Conservation (phyloP, 2,113 vertebrate species). For the Aegotheles bennettii region DNA sequence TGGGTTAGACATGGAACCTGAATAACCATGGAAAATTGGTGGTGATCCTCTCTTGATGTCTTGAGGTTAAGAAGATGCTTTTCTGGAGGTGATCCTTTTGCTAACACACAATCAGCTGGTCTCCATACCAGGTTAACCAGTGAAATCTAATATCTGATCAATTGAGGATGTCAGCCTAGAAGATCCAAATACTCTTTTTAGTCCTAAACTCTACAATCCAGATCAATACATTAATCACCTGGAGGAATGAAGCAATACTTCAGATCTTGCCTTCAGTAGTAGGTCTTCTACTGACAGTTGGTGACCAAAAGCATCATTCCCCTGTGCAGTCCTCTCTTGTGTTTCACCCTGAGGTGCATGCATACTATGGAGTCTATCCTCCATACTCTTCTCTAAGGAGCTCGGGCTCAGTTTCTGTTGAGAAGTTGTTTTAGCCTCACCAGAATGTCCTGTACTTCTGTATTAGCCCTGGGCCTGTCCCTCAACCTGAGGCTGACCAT, state of each 20-base stretch:
- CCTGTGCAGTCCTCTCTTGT: background rate
- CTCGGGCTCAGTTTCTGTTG: background rate
- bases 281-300: rapidly evolving
- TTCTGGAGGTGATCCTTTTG: background rate
- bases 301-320: background rate
- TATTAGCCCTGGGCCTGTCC: background rate
- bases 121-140: background rate
- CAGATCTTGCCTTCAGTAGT: background rate
- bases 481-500: background rate
- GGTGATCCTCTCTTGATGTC: background rate
- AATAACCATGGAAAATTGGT: background rate
- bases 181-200: background rate
- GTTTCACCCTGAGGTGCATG: background rate
- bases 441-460: background rate
- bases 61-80: background rate
- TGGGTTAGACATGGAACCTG: background rate
- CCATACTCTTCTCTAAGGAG: background rate
- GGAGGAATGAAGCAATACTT: background rate
- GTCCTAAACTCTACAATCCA: background rate
- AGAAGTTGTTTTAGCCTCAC: background rate
- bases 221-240: background rate
- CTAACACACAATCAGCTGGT: background rate
- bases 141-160: background rate
- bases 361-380: background rate
- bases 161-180: background rate